Percentiles rank a stretch among this genome's conserved stretches.
phyloP scores from a whole-genome alignment of 37 sponge, comb jelly and placozoan genomes.

The Hormiphora californensis region DNA sequence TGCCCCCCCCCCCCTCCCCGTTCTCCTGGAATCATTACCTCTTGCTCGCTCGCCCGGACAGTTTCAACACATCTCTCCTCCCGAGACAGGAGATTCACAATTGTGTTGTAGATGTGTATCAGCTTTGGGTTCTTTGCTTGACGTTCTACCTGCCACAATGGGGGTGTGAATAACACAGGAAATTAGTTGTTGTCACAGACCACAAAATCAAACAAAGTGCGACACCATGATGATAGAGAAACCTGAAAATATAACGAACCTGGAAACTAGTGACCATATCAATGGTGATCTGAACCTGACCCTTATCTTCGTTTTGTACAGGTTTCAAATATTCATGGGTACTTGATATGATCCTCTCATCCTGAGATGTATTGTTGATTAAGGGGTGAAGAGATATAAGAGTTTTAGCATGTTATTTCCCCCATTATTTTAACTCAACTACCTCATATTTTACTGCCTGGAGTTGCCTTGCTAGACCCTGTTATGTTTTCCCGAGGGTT shows the following conservation, averaged over 20 bases:
- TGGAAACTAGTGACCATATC: conserved; percentile 44
- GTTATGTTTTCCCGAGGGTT: too few species aligned
- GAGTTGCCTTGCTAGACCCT: too few species aligned
- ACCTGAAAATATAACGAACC: neutral
- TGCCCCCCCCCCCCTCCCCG: too few species aligned
- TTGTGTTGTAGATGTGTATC: conserved; percentile 60
- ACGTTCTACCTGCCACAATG: conserved; percentile 83
- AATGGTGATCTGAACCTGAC: conserved; percentile 31
- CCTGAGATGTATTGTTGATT: neutral
- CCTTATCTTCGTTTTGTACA: conserved; percentile 61
- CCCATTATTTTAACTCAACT: too few species aligned
- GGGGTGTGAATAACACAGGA: too few species aligned
- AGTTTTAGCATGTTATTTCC: too few species aligned
- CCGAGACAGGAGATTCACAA: conserved; percentile 61
- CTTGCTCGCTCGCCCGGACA: conserved; percentile 67
- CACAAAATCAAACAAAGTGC: too few species aligned
- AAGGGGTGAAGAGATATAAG: too few species aligned
- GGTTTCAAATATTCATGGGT: conserved; percentile 71
- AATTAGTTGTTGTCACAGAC: too few species aligned
- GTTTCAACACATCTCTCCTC: conserved; percentile 63
- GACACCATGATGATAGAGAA: too few species aligned
- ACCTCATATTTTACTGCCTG: too few species aligned
- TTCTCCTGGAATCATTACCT: too few species aligned
- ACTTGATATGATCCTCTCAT: conserved; percentile 70
- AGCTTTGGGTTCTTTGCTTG: conserved; percentile 66